These are phyloP conservation scores for Cosmia pyralina DNA, from an alignment of 2,888 invertebrate species.

Conservation along the genomic window DNA sequence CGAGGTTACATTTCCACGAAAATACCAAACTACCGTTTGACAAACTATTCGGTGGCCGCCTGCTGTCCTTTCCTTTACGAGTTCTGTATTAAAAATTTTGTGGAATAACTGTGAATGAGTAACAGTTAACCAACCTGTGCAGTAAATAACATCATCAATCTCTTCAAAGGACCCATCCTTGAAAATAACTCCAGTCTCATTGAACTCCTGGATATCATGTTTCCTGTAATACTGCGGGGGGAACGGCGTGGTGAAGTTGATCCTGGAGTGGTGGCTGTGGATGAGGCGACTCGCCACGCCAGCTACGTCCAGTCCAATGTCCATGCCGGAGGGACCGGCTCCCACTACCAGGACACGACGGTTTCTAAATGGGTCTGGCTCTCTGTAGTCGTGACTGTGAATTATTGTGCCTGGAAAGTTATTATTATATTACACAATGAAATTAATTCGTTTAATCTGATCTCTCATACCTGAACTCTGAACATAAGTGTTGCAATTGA, in stretches of 20 bases:
- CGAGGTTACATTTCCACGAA: background rate
- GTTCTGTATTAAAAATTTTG: background rate
- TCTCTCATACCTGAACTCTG: too few relatives aligned
- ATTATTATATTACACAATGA: background rate
- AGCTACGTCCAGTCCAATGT: constrained; percentile 92
- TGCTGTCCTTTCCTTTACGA: too few relatives aligned
- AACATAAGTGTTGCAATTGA: background rate
- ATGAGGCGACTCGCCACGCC: constrained; percentile 82
- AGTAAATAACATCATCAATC: constrained; percentile 92
- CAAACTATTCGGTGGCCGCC: too few relatives aligned
- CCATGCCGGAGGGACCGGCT: constrained; percentile 93
- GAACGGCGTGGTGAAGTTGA: constrained; percentile 81
- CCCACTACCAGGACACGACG: constrained; percentile 92
- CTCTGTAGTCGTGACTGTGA: constrained; percentile 94
- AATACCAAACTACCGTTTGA: background rate
- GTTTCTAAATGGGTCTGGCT: constrained; percentile 89
- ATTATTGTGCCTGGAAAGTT: constrained; percentile 87
- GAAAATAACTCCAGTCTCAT: constrained; percentile 89
- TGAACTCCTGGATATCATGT: constrained; percentile 87
- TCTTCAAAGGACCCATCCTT: constrained; percentile 90
- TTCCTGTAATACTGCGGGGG: constrained; percentile 88
- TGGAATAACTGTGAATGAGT: background rate
- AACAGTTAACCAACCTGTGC: constrained; percentile 90
- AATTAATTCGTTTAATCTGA: background rate
- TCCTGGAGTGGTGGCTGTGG: constrained; percentile 88